phyloP scores from a whole-genome alignment of 1,140 invertebrate species.

The Glossosoma conforme region DNA sequence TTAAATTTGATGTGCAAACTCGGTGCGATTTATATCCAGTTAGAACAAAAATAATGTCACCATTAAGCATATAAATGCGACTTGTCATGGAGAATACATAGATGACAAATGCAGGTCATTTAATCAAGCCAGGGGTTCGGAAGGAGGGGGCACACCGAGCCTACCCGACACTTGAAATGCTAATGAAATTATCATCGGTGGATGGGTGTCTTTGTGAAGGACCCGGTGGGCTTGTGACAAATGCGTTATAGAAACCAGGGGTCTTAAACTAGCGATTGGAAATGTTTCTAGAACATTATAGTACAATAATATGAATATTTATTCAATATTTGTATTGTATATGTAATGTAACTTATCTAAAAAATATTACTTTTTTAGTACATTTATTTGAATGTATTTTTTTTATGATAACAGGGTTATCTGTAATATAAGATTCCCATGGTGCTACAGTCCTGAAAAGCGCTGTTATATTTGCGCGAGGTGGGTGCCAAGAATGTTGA shows the following conservation, averaged over 20 bases:
- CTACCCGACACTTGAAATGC: slow-evolving; percentile 12
- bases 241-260: slow-evolving; percentile 18
- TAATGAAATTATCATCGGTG: slow-evolving; percentile 26
- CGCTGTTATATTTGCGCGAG: too few species aligned
- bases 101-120: slow-evolving; percentile 29
- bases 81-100: slow-evolving; percentile 23
- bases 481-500: too few species aligned
- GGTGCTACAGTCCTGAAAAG: too few species aligned
- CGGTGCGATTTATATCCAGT: slow-evolving; percentile 13
- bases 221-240: slow-evolving; percentile 12
- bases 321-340: too few species aligned
- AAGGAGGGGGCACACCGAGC: background rate
- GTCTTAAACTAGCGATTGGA: too few species aligned
- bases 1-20: background rate
- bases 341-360: too few species aligned
- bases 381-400: too few species aligned
- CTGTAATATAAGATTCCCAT: too few species aligned
- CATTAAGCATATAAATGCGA: slow-evolving; percentile 24
- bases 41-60: slow-evolving; percentile 20
- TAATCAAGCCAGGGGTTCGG: slow-evolving; percentile 12
- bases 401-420: too few species aligned
- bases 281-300: too few species aligned
- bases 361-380: too few species aligned
- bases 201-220: slow-evolving; percentile 1
- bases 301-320: too few species aligned